Base-by-base conservation (phyloP, 2,888 invertebrate genomes). In the Mellilla xanthometata region DNA sequence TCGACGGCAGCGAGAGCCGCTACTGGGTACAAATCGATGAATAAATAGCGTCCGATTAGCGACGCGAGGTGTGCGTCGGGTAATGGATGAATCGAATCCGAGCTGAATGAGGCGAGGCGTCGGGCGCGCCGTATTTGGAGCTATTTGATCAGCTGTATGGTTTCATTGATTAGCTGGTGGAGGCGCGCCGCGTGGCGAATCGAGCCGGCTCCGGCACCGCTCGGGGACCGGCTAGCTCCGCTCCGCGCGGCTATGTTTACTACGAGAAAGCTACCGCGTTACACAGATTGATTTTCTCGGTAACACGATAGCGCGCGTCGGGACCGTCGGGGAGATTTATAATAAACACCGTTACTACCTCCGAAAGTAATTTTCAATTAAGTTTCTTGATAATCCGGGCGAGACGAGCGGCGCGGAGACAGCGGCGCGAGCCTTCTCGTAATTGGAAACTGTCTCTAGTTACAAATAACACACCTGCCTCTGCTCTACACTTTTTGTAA, bases 351-450 rank as follows among this genome's bases (percentile, higher is more conserved):
- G 62, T 67, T 66, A 55, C 68, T 68, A 72, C 65, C 75, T 68
- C 77, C 81, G 72, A 84, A 84, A 81, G 81, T 84, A 80, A 81
- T 84, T 83, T 84, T 81, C 81, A 84, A 86, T 86, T 83, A 85
- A 79, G 69, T 79, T 79, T 77, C 79, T 82, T 76, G 75, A 77
- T 88, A 88, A 88, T 85, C 86, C 85, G 83, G 80, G 80, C 62
- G 64, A 61, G 55, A 58, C 61, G 71, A 64, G 68, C 76, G 72
- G 58, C n/a, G 75, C 59, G 73, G 76, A 76, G 78, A 78, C 71
- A 65, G 66, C 65, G 62, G 40, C 43, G 46, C 38, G 49, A 45
- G 44, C 63, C 68, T 71, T 69, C 62, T 71, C 66, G 68, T 84
- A 83, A 84, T 85, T 85, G 79, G 71, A 83, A 78, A 74, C 75